These are phyloP conservation scores for Temnothorax unifasciatus DNA, from an alignment of 2,888 invertebrate species.

Conservation along the genomic window DNA sequence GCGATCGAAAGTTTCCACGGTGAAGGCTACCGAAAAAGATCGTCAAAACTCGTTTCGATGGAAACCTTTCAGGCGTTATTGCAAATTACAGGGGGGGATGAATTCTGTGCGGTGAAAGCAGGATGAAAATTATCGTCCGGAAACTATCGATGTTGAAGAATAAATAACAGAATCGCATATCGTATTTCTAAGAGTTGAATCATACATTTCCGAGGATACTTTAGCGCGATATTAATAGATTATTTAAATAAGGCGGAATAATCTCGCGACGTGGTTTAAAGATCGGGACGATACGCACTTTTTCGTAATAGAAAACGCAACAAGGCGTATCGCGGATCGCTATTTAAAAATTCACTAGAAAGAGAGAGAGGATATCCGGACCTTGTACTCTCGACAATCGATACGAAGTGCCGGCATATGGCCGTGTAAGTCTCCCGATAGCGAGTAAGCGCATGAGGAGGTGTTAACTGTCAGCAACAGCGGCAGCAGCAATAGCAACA, in stretches of 20 bases:
- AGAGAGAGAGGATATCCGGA: conserved; percentile 24
- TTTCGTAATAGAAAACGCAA: not conserved
- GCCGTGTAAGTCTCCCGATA: conserved; percentile 38
- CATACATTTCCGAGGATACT: not conserved
- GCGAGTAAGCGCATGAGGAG: conserved; percentile 18
- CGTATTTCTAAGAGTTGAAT: not conserved
- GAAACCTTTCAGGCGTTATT: conserved; percentile 60
- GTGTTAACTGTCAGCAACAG: conserved; percentile 28
- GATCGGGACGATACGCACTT: not conserved
- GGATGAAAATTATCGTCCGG: conserved; percentile 21
- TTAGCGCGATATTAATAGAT: not conserved
- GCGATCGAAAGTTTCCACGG: conserved; percentile 51
- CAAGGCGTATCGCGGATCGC: not conserved
- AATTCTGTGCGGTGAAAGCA: conserved; percentile 21
- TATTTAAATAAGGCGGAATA: not conserved
- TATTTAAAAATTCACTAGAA: conserved; percentile 17
- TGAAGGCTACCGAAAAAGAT: conserved; percentile 33
- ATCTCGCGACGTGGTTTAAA: not conserved
- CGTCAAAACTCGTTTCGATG: conserved; percentile 54
- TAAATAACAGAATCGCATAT: conserved; percentile 27
- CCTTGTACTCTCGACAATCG: conserved; percentile 24
- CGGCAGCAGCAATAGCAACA: conserved; percentile 18
- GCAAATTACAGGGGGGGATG: conserved; percentile 50
- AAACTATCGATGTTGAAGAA: conserved; percentile 3
- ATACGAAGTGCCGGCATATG: conserved; percentile 36